These are phyloP conservation scores for Drosophila sordidapex DNA, from an alignment of 2,888 invertebrate species.

Conservation along the genomic window DNA sequence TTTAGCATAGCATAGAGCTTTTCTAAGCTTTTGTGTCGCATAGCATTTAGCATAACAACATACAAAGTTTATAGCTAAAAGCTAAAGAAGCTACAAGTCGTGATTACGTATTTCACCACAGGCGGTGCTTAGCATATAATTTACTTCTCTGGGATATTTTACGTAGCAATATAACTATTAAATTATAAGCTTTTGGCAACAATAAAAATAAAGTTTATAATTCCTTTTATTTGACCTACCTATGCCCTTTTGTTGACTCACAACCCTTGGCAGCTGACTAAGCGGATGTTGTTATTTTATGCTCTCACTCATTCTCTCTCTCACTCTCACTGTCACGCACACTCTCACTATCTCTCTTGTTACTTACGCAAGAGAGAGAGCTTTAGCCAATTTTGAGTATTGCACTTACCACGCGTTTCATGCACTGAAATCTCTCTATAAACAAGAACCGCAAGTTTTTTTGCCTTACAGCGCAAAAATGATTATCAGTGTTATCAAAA, in stretches of 20 bases:
- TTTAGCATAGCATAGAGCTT: conserved; percentile 19
- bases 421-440: conserved; percentile 46
- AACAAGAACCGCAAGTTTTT: conserved; percentile 44
- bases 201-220: background rate
- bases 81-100: conserved; percentile 13
- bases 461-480: conserved; percentile 21
- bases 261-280: background rate
- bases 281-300: background rate
- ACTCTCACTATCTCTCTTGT: background rate
- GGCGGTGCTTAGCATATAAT: background rate
- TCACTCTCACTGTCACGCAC: background rate
- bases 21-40: conserved; percentile 4
- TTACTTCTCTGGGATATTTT: background rate
- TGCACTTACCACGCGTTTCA: conserved; percentile 58
- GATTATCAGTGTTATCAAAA: conserved; percentile 32
- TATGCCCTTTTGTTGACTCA: conserved; percentile 12
- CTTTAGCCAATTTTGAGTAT: conserved; percentile 7
- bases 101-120: conserved; percentile 8
- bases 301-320: background rate
- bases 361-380: background rate
- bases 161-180: background rate
- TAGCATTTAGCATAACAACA: conserved; percentile 6
- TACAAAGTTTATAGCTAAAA: conserved; percentile 20
- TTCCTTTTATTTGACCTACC: background rate
- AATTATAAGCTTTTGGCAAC: background rate